A percentile compares a stretch with the other conserved stretches of the same genome.
Conservation (phyloP, 64 coral and sea anemone genomes). For the Pocillopora damicornis region DNA sequence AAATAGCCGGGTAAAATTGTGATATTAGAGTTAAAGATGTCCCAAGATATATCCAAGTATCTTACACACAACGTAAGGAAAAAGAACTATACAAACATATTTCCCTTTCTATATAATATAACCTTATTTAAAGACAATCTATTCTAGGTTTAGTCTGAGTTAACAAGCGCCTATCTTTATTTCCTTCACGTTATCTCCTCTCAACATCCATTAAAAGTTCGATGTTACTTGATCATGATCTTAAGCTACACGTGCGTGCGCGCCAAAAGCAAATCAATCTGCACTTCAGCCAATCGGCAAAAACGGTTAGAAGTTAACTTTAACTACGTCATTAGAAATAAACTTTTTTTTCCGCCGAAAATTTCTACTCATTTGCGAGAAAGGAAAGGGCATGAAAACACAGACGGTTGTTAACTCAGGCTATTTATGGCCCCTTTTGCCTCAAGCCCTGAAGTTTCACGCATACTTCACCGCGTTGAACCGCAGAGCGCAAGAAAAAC, state of each 20-base stretch:
- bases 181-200: neutral
- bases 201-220: neutral
- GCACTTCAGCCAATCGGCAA: too few relatives aligned
- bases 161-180: neutral
- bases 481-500: slow-evolving; percentile 18
- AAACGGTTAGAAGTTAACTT: too few relatives aligned
- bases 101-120: slow-evolving; percentile 56
- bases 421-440: neutral
- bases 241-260: too few relatives aligned
- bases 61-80: slow-evolving; percentile 14
- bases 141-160: neutral
- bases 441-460: neutral
- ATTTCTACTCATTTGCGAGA: neutral
- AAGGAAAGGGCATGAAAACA: neutral
- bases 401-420: neutral
- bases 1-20: neutral
- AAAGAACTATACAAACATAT: slow-evolving; percentile 46
- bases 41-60: slow-evolving; percentile 12
- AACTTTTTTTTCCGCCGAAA: neutral
- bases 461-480: neutral
- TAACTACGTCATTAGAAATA: neutral
- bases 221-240: neutral
- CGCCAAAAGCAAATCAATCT: too few relatives aligned
- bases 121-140: slow-evolving; percentile 47
- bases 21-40: too few relatives aligned